These are phyloP conservation scores for Homarus gammarus DNA, from an alignment of 2,888 invertebrate species.

Conservation along the genomic window DNA sequence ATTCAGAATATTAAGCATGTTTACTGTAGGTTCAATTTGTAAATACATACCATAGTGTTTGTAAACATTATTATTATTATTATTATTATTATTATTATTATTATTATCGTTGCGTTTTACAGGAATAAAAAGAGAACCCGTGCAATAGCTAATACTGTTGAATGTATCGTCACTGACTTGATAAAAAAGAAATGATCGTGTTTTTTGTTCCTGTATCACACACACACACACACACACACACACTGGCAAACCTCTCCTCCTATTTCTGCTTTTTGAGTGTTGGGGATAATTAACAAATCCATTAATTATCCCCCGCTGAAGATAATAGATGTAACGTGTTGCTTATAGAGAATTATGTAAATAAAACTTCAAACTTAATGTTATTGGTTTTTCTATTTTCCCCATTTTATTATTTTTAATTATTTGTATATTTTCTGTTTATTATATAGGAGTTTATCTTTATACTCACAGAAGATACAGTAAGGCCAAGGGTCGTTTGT, in stretches of 20 bases:
- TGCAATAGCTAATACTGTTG: constrained; percentile 10
- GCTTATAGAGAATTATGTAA: constrained; percentile 24
- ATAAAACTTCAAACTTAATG: background rate
- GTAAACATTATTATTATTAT: background rate
- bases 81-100: too few species aligned
- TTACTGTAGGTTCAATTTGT: background rate
- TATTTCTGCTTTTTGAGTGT: background rate
- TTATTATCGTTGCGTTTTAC: constrained; percentile 1
- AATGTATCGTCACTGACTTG: background rate
- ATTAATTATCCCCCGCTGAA: too few species aligned
- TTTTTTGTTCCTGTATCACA: too few species aligned
- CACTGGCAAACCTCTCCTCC: background rate
- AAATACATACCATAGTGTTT: background rate
- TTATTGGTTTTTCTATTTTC: too few species aligned
- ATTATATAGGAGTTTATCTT: too few species aligned
- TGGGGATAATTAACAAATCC: background rate
- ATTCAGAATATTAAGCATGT: too few species aligned
- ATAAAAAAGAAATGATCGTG: background rate
- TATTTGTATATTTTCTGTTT: too few species aligned
- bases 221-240: too few species aligned
- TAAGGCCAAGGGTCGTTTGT: too few species aligned
- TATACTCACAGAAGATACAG: too few species aligned
- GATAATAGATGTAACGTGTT: background rate
- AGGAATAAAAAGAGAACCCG: background rate
- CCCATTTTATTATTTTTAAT: too few species aligned